These are phyloP conservation scores for Microtus pennsylvanicus DNA, from an alignment of 2,113 vertebrate species.

Conservation along the genomic window DNA sequence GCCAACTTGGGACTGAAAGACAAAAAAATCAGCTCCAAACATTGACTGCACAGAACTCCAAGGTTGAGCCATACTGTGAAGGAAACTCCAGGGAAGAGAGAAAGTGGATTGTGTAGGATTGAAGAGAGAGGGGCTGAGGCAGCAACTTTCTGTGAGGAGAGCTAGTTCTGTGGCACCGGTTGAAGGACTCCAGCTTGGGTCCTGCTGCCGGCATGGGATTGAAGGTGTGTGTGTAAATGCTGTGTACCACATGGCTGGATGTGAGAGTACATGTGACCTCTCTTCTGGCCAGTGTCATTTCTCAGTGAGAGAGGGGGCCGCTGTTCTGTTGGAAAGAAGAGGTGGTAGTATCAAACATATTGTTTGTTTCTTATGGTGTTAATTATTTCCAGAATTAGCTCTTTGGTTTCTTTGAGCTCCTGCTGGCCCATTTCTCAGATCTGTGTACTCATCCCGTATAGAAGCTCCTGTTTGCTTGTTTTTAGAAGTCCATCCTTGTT, in stretches of 20 bases:
- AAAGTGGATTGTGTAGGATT: not conserved
- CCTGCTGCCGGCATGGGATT: not conserved
- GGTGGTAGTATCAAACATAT: too few relatives aligned
- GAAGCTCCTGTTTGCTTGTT: not conserved
- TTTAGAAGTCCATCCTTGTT: not conserved
- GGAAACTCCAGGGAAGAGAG: not conserved
- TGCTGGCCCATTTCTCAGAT: not conserved
- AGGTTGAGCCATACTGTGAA: not conserved
- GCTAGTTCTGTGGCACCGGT: not conserved
- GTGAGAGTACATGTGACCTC: not conserved
- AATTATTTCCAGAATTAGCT: not conserved
- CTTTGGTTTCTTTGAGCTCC: not conserved
- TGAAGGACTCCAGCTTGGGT: not conserved
- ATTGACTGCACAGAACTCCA: not conserved
- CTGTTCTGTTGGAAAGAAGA: not conserved
- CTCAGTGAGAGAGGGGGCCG: not conserved
- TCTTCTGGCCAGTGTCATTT: not conserved
- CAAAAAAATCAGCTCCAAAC: not conserved
- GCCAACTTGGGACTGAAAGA: not conserved
- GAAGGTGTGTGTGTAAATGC: not conserved
- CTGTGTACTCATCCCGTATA: not conserved
- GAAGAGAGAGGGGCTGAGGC: not conserved
- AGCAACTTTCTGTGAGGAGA: not conserved
- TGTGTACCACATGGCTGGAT: fast-evolving
- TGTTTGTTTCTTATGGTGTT: not conserved